Percentiles rank a stretch among this genome's conserved stretches.
Conservation (phyloP, 2,797 vertebrate genomes). For the Aplochiton taeniatus region DNA sequence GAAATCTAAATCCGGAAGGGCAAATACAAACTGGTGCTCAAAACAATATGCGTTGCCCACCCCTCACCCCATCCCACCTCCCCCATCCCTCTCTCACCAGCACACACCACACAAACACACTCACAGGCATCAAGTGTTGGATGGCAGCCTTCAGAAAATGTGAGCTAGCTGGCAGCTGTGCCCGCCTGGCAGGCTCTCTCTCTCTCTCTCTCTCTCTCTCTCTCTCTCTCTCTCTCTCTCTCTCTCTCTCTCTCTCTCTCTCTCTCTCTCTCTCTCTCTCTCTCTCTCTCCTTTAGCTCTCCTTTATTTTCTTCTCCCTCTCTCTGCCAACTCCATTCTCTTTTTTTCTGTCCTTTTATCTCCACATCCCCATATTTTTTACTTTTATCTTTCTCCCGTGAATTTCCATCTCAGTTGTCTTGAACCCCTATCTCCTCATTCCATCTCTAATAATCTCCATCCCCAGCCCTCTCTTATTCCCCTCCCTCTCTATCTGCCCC, state of each 20-base stretch:
- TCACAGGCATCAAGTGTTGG: conserved; percentile 2
- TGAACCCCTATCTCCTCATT: background rate
- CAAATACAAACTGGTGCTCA: conserved; percentile 37
- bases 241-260: background rate
- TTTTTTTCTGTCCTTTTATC: background rate
- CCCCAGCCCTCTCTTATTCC: background rate
- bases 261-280: background rate
- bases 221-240: background rate
- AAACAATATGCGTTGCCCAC: conserved; percentile 26
- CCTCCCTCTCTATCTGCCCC: background rate
- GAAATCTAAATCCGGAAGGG: conserved; percentile 40
- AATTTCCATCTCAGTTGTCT: no score
- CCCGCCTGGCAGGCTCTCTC: conserved; percentile 28
- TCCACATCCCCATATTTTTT: no score
- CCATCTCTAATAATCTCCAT: background rate
- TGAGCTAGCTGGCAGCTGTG: conserved; percentile 7
- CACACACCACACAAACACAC: background rate
- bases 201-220: conserved; percentile 2
- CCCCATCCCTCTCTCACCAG: no score
- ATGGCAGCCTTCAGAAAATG: conserved; percentile 33
- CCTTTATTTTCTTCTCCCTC: no score
- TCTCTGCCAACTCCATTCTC: conserved; percentile 7
- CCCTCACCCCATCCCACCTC: no score
- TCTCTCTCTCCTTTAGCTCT: conserved; percentile 4
- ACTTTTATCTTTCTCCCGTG: no score